A percentile compares a stretch with the other conserved stretches of the same genome.
phyloP scores from a whole-genome alignment of 2,888 invertebrate species.

The Drosophila buzzatii region DNA sequence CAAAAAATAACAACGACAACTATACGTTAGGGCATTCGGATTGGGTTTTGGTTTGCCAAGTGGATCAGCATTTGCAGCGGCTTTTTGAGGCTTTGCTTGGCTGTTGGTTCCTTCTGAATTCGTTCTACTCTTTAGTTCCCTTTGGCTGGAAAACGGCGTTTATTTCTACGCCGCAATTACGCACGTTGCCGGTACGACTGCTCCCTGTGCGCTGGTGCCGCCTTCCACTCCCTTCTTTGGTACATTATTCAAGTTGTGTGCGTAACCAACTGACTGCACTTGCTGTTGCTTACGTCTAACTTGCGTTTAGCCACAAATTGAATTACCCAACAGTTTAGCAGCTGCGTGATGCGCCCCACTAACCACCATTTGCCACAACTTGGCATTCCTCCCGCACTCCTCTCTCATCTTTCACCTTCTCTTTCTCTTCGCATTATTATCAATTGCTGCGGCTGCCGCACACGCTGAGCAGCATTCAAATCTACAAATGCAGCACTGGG shows the following conservation, averaged over 20 bases:
- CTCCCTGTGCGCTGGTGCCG: slow-evolving; percentile 15
- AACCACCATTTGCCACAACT: slow-evolving; percentile 29
- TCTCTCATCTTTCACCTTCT: background rate
- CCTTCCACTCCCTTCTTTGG: slow-evolving; percentile 1
- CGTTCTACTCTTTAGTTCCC: slow-evolving; percentile 16
- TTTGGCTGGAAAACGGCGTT: slow-evolving; percentile 44
- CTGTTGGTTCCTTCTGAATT: slow-evolving; percentile 11
- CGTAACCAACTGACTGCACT: slow-evolving; percentile 44
- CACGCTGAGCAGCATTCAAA: slow-evolving; percentile 51
- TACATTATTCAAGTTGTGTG: slow-evolving; percentile 54
- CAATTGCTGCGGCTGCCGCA: slow-evolving; percentile 42
- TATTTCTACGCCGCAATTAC: slow-evolving; percentile 66
- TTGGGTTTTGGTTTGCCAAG: slow-evolving; percentile 64
- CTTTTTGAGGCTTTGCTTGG: slow-evolving; percentile 17
- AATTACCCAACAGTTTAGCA: slow-evolving; percentile 79
- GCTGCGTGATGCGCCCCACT: slow-evolving; percentile 50
- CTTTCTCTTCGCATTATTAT: slow-evolving; percentile 43
- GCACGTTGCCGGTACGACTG: slow-evolving; percentile 61
- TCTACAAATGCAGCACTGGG: slow-evolving; percentile 45
- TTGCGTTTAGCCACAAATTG: slow-evolving; percentile 79
- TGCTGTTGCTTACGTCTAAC: slow-evolving; percentile 57
- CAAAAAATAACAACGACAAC: slow-evolving; percentile 62
- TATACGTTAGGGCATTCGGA: slow-evolving; percentile 30
- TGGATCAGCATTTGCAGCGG: slow-evolving; percentile 59
- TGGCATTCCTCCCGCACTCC: background rate